Conservation (phyloP, 2,888 invertebrate species). For the Aromia moschata region DNA sequence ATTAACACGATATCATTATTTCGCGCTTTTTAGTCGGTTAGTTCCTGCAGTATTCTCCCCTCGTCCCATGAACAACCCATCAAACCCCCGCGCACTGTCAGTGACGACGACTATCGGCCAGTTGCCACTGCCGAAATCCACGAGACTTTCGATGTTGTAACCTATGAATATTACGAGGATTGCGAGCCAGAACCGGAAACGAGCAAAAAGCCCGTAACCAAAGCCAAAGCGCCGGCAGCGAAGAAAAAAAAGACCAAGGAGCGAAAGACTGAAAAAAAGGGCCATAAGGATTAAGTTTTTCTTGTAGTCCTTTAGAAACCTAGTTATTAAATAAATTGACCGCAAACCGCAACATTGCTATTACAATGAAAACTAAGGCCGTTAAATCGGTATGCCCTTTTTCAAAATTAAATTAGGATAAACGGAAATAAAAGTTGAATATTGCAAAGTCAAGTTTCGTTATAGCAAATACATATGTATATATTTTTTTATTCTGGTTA, state of each 20-base stretch:
- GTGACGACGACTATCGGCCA: conserved; percentile 40
- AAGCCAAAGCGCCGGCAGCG: conserved; percentile 40
- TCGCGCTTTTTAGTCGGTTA: conserved; percentile 52
- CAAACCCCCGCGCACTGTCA: conserved; percentile 39
- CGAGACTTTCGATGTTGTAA: conserved; percentile 35
- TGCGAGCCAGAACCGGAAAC: conserved; percentile 37
- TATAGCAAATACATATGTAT: no score
- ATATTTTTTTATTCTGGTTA: no score
- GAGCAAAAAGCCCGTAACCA: conserved; percentile 38
- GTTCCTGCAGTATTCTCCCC: conserved; percentile 57
- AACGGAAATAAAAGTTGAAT: no score
- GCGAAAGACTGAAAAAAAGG: conserved; percentile 46
- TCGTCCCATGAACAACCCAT: no score
- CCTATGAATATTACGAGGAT: conserved; percentile 43
- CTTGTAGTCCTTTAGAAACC: neutral
- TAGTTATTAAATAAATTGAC: no score
- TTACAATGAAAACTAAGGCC: no score
- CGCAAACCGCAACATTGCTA: no score
- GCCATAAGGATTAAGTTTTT: neutral
- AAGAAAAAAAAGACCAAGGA: conserved; percentile 50
- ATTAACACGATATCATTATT: conserved; percentile 70
- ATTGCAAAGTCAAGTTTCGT: no score
- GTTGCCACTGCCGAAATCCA: conserved; percentile 39
- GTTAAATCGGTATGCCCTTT: no score
- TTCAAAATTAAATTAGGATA: no score